Conservation (phyloP, 2,113 vertebrate species). For the Orcinus orca region DNA sequence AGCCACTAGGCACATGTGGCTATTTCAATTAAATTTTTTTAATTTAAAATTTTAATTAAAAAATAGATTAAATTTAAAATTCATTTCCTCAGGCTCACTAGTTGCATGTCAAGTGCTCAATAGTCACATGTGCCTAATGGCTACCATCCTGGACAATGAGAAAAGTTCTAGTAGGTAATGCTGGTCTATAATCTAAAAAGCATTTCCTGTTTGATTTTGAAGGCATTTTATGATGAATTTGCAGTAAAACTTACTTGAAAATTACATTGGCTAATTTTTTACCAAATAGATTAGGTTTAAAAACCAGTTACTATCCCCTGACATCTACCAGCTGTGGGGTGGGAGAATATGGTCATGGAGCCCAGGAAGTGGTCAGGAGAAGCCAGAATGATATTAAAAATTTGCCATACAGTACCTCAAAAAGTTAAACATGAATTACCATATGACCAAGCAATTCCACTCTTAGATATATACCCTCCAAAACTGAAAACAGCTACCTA, state of each 20-base stretch:
- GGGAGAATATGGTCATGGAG: not conserved
- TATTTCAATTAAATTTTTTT: not conserved
- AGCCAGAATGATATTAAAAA: not conserved
- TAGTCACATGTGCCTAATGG: not conserved
- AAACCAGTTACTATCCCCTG: not conserved
- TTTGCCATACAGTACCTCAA: not conserved
- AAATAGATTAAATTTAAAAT: not conserved
- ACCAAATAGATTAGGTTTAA: not conserved
- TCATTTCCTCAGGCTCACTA: not conserved
- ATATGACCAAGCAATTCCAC: not conserved
- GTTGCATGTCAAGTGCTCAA: not conserved
- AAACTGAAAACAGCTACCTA: not conserved
- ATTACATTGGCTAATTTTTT: constrained; percentile 3
- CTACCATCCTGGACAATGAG: not conserved
- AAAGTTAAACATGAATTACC: not conserved
- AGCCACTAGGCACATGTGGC: not conserved
- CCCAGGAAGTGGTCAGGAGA: not conserved
- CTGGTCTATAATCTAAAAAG: constrained; percentile 5
- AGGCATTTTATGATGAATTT: constrained; percentile 16
- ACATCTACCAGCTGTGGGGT: not conserved
- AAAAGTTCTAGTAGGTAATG: not conserved
- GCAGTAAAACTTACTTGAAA: constrained; percentile 17
- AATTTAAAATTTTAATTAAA: not conserved
- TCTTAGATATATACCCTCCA: not conserved
- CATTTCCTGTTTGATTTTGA: constrained; percentile 34